Percentiles rank a stretch among this genome's conserved stretches.
Evolutionary conservation across 1,140 invertebrate genomes (phyloP).

Genomic region (Microplitis demolitor): DNA sequence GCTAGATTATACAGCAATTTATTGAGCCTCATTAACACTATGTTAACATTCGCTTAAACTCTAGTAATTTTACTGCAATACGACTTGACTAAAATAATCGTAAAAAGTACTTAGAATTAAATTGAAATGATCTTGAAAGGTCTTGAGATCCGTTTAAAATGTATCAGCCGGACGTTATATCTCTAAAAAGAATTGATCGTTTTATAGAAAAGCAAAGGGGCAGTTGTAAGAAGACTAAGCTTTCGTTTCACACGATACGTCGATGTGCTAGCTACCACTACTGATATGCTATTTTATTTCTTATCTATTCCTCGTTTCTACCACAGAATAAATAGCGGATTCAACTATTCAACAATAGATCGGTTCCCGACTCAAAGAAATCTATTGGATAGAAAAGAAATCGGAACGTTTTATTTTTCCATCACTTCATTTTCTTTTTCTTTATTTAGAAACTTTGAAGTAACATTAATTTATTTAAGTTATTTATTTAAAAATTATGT

Average conservation of each 20-base stretch:
- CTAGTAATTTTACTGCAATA: no score
- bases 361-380: no score
- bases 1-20: no score
- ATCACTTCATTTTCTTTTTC: no score
- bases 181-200: background rate
- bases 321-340: background rate
- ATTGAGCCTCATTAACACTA: no score
- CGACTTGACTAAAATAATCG: background rate
- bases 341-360: no score
- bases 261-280: background rate
- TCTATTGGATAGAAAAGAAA: no score
- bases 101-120: background rate
- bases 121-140: background rate
- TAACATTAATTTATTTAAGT: no score
- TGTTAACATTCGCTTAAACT: no score
- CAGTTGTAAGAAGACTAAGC: background rate
- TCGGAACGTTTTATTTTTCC: no score
- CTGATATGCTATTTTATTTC: background rate
- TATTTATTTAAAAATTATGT: no score
- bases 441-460: no score
- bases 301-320: background rate
- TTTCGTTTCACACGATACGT: background rate
- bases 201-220: background rate
- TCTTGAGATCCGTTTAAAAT: background rate
- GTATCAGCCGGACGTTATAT: background rate